Evolutionary conservation across 2,797 vertebrate genomes (phyloP), one percentile per base, ranked within the genome.

Genomic region (Rhinogobio ventralis): DNA sequence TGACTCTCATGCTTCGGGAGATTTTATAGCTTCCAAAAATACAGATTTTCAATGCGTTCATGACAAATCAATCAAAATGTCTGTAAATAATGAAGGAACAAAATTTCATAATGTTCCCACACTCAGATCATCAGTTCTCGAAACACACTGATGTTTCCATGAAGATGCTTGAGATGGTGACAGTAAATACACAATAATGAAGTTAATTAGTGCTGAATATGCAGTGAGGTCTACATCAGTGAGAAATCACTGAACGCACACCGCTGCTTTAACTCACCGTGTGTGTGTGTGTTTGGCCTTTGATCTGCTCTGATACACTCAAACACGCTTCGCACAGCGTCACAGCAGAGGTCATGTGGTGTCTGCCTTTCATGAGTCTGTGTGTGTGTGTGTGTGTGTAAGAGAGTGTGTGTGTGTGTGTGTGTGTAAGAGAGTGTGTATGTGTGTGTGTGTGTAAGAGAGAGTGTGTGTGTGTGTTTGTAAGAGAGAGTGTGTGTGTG

Each of bases 341-440:
- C 85, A 86, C 85, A 82, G 75, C 83, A 80, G 85, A 82, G 83
- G 83, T 85, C 36, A 46, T 72, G 57, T 79, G 79, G 55, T 57
- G 55, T 81, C 66, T 84, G 13, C 71, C 77, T 51, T 74, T 64
- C 33, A 53, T 51, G 49, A 14, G 23, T 33, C 10, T 30, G 14
- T 28, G 45, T 51, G 62, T 76, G 77, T 55, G 45, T 51, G 51
- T 33, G 74, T 62, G 74, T 28, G 64, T 30, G 67, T 19, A 7
- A 39, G 36, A 36, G 5, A 8, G 67, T 33, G 68, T 46, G 53
- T 81, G 67, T 55, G 46, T 39, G 79, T 36, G 66, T 68, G 30
- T 10, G 66, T 20, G 13, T 30, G 28, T 33, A 33, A 11, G 30
- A 23, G 20, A 42, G 20, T 11, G 19, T 11, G 66, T 8, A 30